Percentiles rank a stretch among this genome's conserved stretches.
Evolutionary conservation across 2,113 vertebrate species (phyloP).

Genomic region (Phaethornis superciliosus): DNA sequence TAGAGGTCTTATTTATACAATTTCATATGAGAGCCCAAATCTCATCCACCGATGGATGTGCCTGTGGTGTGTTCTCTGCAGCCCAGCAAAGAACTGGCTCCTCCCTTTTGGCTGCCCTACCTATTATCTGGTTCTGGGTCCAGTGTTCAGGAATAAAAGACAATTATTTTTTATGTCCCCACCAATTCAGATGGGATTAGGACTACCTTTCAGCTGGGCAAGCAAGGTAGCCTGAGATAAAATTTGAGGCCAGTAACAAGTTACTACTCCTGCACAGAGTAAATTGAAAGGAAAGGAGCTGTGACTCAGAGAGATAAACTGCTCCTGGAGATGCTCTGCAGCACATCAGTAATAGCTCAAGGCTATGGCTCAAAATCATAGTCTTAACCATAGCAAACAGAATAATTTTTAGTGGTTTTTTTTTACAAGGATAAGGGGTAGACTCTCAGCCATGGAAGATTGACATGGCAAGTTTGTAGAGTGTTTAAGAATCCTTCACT

Average conservation of each 20-base stretch:
- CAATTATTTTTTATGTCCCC: neutral
- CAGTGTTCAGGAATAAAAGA: neutral
- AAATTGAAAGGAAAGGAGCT: conserved; percentile 6
- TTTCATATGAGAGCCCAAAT: neutral
- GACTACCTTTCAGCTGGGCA: neutral
- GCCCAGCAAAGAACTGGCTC: neutral
- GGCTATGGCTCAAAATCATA: neutral
- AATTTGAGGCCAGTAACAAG: neutral
- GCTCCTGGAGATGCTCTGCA: neutral
- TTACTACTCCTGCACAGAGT: neutral
- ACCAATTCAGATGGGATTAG: conserved; percentile 6
- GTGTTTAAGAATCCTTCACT: neutral
- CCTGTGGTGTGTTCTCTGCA: neutral
- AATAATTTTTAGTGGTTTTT: neutral
- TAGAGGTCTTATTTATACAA: neutral
- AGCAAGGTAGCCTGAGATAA: neutral
- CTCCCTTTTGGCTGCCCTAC: neutral
- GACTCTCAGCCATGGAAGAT: neutral
- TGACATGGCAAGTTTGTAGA: neutral
- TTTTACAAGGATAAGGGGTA: neutral
- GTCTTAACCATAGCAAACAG: neutral
- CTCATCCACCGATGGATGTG: fast-evolving
- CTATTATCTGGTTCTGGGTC: neutral
- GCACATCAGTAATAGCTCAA: neutral
- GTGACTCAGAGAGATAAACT: conserved; percentile 11